These are phyloP conservation scores for Perizoma affinitatum DNA, from an alignment of 2,888 invertebrate species.

Conservation along the genomic window DNA sequence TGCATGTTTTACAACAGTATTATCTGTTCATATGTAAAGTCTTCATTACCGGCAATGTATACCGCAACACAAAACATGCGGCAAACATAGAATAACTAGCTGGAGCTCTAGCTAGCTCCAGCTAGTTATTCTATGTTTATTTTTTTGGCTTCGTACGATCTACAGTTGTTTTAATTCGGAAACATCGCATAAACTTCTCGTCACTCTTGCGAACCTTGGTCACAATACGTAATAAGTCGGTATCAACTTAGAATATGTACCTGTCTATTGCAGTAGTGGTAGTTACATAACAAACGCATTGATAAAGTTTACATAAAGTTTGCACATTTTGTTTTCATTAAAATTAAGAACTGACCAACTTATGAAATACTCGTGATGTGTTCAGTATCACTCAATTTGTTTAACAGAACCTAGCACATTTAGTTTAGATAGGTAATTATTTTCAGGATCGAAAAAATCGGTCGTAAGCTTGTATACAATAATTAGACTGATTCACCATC, in stretches of 20 bases:
- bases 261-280: constrained; percentile 1
- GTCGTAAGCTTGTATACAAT: too few species aligned
- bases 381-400: constrained; percentile 40
- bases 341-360: constrained; percentile 29
- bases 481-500: too few species aligned
- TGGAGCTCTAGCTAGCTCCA: neutral
- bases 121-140: constrained; percentile 60
- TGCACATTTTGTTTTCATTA: constrained; percentile 34
- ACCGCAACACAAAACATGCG: constrained; percentile 40
- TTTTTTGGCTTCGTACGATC: constrained; percentile 57
- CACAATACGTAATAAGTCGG: constrained; percentile 61
- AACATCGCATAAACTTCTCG: constrained; percentile 58
- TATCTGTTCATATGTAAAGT: constrained; percentile 11
- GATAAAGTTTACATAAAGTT: constrained; percentile 22
- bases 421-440: neutral
- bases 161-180: constrained; percentile 59
- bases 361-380: constrained; percentile 20
- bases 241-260: constrained; percentile 38
- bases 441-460: too few species aligned
- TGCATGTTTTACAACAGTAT: constrained; percentile 16
- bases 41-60: constrained; percentile 19
- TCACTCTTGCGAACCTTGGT: constrained; percentile 56
- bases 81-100: constrained; percentile 32
- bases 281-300: neutral
- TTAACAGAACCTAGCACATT: constrained; percentile 9